These are phyloP conservation scores for Synergus gifuensis DNA, from an alignment of 2,888 invertebrate species.

Conservation along the genomic window DNA sequence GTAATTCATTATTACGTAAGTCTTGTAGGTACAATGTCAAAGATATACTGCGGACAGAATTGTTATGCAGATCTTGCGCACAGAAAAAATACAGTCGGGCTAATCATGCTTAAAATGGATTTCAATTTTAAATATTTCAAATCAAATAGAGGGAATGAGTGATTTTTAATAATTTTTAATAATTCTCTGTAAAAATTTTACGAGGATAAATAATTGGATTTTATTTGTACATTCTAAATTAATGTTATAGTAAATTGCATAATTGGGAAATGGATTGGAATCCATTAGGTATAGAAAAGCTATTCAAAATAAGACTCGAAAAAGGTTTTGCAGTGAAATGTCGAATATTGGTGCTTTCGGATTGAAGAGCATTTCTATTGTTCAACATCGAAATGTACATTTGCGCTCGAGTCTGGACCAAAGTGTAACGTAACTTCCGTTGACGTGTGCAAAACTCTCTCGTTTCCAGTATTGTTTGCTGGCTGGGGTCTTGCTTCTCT, in stretches of 20 bases:
- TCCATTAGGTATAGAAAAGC: background rate
- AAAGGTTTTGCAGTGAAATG: background rate
- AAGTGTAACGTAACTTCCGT: slow-evolving; percentile 23
- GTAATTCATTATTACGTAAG: background rate
- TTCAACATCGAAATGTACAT: slow-evolving; percentile 17
- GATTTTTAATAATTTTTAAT: too few species aligned
- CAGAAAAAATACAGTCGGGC: background rate
- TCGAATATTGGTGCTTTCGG: background rate
- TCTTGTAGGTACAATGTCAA: background rate
- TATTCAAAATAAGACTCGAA: background rate
- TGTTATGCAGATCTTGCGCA: background rate
- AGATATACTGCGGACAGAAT: background rate
- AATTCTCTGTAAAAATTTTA: too few species aligned
- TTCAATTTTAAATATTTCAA: background rate
- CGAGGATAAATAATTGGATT: too few species aligned
- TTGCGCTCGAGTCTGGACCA: slow-evolving; percentile 7
- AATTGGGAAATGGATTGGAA: background rate
- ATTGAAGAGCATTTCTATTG: slow-evolving; percentile 19
- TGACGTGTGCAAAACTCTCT: slow-evolving; percentile 20
- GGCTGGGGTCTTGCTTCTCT: slow-evolving; percentile 25
- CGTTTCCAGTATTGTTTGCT: slow-evolving; percentile 27
- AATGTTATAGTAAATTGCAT: background rate
- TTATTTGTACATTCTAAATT: too few species aligned
- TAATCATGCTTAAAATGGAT: background rate
- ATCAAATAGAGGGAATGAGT: background rate